phyloP scores from a whole-genome alignment of 1,140 invertebrate species.

The Adelges cooleyi region DNA sequence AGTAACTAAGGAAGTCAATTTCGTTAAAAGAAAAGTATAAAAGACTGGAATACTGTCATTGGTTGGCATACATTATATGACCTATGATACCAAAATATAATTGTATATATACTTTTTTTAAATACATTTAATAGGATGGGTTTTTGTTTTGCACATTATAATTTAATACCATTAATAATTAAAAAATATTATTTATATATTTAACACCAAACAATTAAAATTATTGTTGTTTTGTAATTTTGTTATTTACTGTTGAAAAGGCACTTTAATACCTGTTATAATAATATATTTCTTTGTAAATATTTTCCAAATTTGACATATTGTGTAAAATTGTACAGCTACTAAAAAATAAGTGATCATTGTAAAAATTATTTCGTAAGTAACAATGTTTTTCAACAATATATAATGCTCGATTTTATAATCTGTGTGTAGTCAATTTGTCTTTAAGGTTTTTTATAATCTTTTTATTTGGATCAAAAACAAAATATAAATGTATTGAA shows the following conservation, averaged over 20 bases:
- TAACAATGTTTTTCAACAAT: constrained; percentile 14
- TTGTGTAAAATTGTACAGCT: neutral
- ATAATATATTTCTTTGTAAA: constrained; percentile 15
- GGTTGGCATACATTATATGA: neutral
- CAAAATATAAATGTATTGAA: too few relatives aligned
- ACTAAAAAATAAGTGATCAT: neutral
- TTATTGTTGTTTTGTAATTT: constrained; percentile 3
- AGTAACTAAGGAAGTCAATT: neutral
- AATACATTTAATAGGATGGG: constrained; percentile 3
- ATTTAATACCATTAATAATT: constrained; percentile 13
- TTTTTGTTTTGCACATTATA: constrained; percentile 15
- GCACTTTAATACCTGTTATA: constrained; percentile 26
- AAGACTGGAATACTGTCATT: constrained; percentile 12
- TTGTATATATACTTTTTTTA: neutral
- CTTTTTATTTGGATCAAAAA: constrained; percentile 19
- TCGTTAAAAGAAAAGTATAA: neutral
- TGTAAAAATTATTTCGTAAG: constrained; percentile 22
- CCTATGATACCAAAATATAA: neutral
- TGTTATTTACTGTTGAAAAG: constrained; percentile 27
- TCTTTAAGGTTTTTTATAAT: constrained; percentile 12
- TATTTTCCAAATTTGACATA: neutral
- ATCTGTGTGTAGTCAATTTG: constrained; percentile 21
- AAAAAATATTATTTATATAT: constrained; percentile 7
- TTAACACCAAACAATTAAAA: constrained; percentile 18
- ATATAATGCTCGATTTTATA: constrained; percentile 7